phyloP scores from a whole-genome alignment of 2,113 vertebrate genomes.

The Perca schrenkii region DNA sequence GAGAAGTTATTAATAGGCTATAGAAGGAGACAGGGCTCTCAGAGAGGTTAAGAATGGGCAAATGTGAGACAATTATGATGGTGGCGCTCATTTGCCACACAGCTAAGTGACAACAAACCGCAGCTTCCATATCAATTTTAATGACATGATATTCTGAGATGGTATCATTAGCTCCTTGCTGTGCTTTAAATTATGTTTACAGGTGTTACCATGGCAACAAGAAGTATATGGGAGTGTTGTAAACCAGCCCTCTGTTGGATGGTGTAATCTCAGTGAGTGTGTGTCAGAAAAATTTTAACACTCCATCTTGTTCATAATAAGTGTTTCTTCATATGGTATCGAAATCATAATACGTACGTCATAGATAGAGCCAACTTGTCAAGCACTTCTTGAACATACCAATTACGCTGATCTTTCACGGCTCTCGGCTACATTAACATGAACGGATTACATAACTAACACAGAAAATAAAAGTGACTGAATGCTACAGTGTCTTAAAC shows the following conservation, averaged over 20 bases:
- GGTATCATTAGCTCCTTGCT: slow-evolving; percentile 15
- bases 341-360: background rate
- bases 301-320: background rate
- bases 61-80: background rate
- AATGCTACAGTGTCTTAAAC: background rate
- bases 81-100: background rate
- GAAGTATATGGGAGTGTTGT: background rate
- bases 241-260: slow-evolving; percentile 7
- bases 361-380: background rate
- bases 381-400: background rate
- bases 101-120: slow-evolving; percentile 19
- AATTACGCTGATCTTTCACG: background rate
- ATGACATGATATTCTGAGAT: slow-evolving; percentile 31
- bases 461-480: background rate
- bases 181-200: slow-evolving; percentile 33
- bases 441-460: background rate
- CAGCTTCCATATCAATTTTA: slow-evolving; percentile 34
- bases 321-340: background rate
- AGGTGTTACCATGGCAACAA: slow-evolving; percentile 17
- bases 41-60: background rate
- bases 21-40: background rate
- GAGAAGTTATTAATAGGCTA: background rate
- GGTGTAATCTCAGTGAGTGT: background rate
- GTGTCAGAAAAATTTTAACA: background rate
- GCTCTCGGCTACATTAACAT: background rate